Evolutionary conservation across 64 coral and sea anemone species (phyloP).

Genomic region (Montipora sp.): DNA sequence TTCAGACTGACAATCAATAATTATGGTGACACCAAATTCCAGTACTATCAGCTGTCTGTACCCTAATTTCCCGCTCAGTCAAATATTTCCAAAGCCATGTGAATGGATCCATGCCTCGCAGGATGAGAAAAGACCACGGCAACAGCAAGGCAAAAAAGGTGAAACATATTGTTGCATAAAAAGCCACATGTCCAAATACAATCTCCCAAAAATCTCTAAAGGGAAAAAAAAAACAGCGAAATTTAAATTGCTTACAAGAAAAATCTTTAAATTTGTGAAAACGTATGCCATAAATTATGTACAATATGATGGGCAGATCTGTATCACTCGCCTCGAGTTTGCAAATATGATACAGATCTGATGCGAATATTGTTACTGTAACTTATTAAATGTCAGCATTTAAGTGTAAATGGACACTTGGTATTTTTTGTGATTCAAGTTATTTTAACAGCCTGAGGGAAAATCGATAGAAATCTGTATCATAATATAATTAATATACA

Average conservation of each 20-base stretch:
- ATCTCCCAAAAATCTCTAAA: slow-evolving; percentile 65
- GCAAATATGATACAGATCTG: too few relatives aligned
- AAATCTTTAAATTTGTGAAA: neutral
- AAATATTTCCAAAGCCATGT: slow-evolving; percentile 77
- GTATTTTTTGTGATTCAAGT: too few relatives aligned
- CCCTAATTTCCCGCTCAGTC: slow-evolving; percentile 60
- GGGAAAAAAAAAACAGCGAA: neutral
- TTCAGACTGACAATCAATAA: neutral
- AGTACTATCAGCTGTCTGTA: neutral
- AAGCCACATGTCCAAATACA: slow-evolving; percentile 64
- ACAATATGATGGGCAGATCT: too few relatives aligned
- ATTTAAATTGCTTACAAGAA: neutral
- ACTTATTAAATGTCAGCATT: too few relatives aligned
- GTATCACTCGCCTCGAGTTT: too few relatives aligned
- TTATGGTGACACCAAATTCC: neutral
- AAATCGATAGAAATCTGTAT: too few relatives aligned
- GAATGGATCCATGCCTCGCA: slow-evolving; percentile 82
- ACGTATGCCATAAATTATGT: too few relatives aligned
- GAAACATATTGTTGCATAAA: slow-evolving; percentile 71
- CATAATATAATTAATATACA: too few relatives aligned
- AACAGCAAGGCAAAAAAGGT: slow-evolving; percentile 80
- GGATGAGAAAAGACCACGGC: slow-evolving; percentile 82
- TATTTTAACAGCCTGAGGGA: too few relatives aligned
- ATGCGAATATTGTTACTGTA: too few relatives aligned
- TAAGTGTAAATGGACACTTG: too few relatives aligned